phyloP scores from a whole-genome alignment of 2,797 vertebrate genomes.

The Rhincodon typus region DNA sequence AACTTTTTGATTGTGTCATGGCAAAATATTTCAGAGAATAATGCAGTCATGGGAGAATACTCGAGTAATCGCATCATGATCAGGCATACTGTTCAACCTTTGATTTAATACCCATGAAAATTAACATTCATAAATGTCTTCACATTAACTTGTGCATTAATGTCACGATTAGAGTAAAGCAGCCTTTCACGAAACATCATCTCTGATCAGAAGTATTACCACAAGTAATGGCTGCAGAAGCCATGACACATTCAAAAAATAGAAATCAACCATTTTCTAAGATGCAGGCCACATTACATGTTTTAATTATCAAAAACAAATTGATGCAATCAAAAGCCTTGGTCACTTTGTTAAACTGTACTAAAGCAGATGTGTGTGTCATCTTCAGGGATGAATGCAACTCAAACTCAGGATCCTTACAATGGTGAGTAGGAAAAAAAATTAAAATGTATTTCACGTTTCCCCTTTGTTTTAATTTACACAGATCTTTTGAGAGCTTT shows the following conservation, averaged over 20 bases:
- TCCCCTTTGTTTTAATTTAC: slow-evolving; percentile 76
- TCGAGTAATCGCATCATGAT: slow-evolving; percentile 48
- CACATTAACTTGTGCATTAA: neutral
- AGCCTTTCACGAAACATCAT: neutral
- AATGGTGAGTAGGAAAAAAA: slow-evolving; percentile 77
- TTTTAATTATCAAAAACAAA: slow-evolving; percentile 51
- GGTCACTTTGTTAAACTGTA: slow-evolving; percentile 60
- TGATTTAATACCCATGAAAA: neutral
- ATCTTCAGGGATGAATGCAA: slow-evolving; percentile 61
- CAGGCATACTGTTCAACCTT: neutral
- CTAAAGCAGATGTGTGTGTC: slow-evolving; percentile 61
- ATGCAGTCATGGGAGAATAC: slow-evolving; percentile 49
- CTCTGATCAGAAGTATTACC: slow-evolving; percentile 17
- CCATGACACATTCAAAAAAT: slow-evolving; percentile 55
- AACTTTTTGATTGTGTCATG: slow-evolving; percentile 50
- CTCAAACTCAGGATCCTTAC: slow-evolving; percentile 73
- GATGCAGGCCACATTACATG: slow-evolving; percentile 36
- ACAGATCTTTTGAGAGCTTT: slow-evolving; percentile 91
- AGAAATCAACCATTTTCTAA: slow-evolving; percentile 54
- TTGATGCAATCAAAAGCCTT: slow-evolving; percentile 64
- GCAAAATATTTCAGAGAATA: slow-evolving; percentile 50
- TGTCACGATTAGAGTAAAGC: slow-evolving; percentile 7
- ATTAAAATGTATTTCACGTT: slow-evolving; percentile 71
- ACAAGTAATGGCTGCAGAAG: slow-evolving; percentile 54
- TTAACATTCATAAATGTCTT: neutral